Conservation (phyloP, 2,113 vertebrate species). For the Corythornis cristatus region DNA sequence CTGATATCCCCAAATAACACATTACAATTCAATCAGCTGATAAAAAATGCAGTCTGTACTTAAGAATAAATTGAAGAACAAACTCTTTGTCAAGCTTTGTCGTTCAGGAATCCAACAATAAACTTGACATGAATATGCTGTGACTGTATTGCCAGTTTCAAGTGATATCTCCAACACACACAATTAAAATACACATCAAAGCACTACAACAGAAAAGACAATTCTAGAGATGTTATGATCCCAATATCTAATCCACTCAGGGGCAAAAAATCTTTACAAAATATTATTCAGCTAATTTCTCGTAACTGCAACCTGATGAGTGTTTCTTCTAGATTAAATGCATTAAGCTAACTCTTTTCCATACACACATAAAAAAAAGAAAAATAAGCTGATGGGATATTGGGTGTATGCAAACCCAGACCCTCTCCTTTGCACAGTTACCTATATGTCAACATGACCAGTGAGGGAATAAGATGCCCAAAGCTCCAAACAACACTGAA, state of each 20-base stretch:
- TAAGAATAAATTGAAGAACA: not conserved
- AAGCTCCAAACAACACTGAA: rapidly evolving
- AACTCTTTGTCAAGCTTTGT: not conserved
- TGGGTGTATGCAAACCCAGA: not conserved
- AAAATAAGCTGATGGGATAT: not conserved
- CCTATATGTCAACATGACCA: not conserved
- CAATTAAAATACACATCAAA: not conserved
- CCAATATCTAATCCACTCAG: not conserved
- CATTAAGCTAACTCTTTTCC: not conserved
- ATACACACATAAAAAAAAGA: not conserved
- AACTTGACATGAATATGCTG: not conserved
- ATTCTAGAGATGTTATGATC: not conserved
- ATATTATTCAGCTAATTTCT: not conserved
- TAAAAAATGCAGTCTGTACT: not conserved
- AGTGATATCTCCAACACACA: rapidly evolving
- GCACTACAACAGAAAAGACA: not conserved
- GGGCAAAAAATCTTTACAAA: not conserved
- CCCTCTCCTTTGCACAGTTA: not conserved
- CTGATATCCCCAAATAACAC: not conserved
- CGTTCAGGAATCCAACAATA: not conserved
- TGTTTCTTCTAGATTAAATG: not conserved
- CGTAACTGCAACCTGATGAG: not conserved
- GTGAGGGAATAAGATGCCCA: not conserved
- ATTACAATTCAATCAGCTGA: not conserved
- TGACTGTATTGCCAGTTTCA: not conserved